phyloP scores from a whole-genome alignment of 1,140 invertebrate species.

The Anthonomus grandis region DNA sequence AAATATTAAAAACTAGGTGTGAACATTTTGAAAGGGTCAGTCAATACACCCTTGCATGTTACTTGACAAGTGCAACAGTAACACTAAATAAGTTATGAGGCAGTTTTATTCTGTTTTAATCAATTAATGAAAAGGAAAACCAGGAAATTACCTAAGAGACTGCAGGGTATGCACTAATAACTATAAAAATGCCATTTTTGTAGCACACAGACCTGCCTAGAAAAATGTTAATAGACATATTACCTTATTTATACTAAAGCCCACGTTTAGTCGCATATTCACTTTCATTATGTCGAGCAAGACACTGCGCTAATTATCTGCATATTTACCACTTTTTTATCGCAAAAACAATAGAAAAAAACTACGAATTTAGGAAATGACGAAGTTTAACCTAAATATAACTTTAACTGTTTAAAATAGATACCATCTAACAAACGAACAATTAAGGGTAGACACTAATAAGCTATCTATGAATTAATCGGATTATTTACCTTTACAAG shows the following conservation, averaged over 20 bases:
- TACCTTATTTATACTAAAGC: slow-evolving; percentile 13
- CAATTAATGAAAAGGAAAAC: background rate
- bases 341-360: slow-evolving; percentile 1
- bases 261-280: background rate
- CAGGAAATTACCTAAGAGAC: slow-evolving; percentile 13
- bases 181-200: slow-evolving; percentile 8
- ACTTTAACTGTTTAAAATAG: slow-evolving; percentile 12
- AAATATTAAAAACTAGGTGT: too few relatives aligned
- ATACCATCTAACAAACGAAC: slow-evolving; percentile 1
- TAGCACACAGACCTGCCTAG: slow-evolving; percentile 4
- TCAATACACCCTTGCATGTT: too few relatives aligned
- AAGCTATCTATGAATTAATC: slow-evolving; percentile 14
- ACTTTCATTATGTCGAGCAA: background rate
- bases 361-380: slow-evolving; percentile 28
- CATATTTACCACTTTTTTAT: too few relatives aligned
- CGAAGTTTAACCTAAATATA: slow-evolving; percentile 46
- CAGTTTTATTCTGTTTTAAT: too few relatives aligned
- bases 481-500: slow-evolving; percentile 31
- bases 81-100: too few relatives aligned
- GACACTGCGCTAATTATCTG: slow-evolving; percentile 28
- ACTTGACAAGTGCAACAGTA: too few relatives aligned
- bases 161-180: slow-evolving; percentile 3
- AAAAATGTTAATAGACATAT: slow-evolving; percentile 8
- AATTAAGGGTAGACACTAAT: too few relatives aligned
- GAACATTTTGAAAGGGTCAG: too few relatives aligned